Evolutionary conservation across 2,888 invertebrate genomes (phyloP).

Genomic region (Stenodema calcarata): DNA sequence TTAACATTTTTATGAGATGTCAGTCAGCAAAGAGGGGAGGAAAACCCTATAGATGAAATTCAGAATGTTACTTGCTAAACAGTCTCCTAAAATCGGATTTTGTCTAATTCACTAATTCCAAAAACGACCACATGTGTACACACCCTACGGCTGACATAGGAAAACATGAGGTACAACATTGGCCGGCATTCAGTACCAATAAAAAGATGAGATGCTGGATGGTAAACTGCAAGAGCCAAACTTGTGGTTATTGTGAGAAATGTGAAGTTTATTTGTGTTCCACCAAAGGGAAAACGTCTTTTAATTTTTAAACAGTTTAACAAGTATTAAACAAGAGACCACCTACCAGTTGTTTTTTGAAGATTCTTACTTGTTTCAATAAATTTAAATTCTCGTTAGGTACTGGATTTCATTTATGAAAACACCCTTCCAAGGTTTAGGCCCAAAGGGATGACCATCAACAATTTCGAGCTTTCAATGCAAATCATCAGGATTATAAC

Average conservation of each 20-base stretch:
- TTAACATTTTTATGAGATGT: no score
- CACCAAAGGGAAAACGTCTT: not conserved
- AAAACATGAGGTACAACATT: not conserved
- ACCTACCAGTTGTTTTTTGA: not conserved
- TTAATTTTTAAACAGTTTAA: not conserved
- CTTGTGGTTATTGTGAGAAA: no score
- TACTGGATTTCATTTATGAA: no score
- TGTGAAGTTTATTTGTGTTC: not conserved
- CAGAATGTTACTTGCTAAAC: not conserved
- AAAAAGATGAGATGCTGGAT: not conserved
- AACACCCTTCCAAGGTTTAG: no score
- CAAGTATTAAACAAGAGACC: not conserved
- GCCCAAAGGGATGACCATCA: no score
- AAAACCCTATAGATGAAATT: not conserved
- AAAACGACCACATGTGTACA: not conserved
- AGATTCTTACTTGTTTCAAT: no score
- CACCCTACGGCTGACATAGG: not conserved
- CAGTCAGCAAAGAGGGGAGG: not conserved
- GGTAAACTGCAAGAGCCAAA: not conserved
- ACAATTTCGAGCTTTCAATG: no score
- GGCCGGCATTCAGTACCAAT: not conserved
- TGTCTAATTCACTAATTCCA: not conserved
- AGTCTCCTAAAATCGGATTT: not conserved
- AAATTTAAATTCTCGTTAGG: not conserved
- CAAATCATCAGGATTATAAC: no score